Percentiles rank a stretch among this genome's conserved stretches.
Evolutionary conservation across 2,113 vertebrate genomes (phyloP).

Genomic region (Scopus umbretta): DNA sequence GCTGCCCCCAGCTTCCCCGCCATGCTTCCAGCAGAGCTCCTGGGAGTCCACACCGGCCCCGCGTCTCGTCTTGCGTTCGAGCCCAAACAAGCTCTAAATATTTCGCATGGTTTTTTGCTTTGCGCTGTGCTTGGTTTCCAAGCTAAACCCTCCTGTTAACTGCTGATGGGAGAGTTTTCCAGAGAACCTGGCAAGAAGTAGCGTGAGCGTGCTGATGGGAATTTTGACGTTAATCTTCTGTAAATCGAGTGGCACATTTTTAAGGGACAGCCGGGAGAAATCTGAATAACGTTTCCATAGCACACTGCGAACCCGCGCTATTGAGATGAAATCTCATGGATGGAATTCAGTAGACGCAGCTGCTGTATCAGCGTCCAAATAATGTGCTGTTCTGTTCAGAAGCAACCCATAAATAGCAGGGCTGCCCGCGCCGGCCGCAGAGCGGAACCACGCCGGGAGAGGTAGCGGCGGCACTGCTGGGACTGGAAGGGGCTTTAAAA

Average conservation of each 20-base stretch:
- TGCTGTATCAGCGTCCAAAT: conserved; percentile 82
- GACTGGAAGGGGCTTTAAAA: background rate
- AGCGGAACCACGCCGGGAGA: background rate
- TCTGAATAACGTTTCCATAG: background rate
- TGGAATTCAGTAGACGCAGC: conserved; percentile 78
- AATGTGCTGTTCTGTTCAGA: conserved; percentile 84
- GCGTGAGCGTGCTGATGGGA: conserved; percentile 60
- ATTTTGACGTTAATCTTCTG: conserved; percentile 58
- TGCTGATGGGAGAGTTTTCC: conserved; percentile 63
- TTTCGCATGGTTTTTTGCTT: background rate
- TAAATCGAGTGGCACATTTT: background rate
- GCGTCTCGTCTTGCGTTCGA: rapidly evolving
- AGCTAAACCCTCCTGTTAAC: background rate
- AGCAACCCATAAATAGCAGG: conserved; percentile 82
- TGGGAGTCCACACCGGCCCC: rapidly evolving
- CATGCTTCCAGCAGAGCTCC: background rate
- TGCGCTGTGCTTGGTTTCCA: background rate
- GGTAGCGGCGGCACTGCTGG: background rate
- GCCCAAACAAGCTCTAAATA: background rate
- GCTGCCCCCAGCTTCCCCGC: background rate
- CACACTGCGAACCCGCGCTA: conserved; percentile 47
- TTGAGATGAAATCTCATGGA: conserved; percentile 77
- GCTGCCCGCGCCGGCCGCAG: background rate
- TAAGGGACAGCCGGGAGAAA: conserved; percentile 6
- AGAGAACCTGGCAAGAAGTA: conserved; percentile 52